Base-by-base conservation (phyloP, 2,113 vertebrate genomes). In the Murina feae region DNA sequence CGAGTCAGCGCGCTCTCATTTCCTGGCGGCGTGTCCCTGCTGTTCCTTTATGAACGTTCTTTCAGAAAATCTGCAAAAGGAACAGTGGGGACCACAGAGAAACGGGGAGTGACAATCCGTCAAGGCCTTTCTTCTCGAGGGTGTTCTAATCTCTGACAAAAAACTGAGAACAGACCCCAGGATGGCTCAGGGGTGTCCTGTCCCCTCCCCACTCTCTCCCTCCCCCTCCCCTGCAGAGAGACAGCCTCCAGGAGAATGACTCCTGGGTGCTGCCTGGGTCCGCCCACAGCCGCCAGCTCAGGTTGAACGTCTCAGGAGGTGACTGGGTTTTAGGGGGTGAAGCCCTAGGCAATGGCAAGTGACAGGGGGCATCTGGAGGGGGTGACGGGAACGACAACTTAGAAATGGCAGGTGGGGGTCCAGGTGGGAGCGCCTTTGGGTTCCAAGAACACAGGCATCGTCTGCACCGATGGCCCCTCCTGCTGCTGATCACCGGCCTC, bases 321-420 rank as follows among this genome's bases (percentile, higher is more conserved):
- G 25, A 9, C 0, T 51, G 76, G 47, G 1, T 20, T 13, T 35
- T 4, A 1, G 28, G 55, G 86, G 60, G 8, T 35, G 1, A 23
- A 3, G 1, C 30, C 20, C 32, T 5, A 8, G 35, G 0, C 21
- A 49, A 2, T 5, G 1, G 51, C 17, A 55, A 47, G n/a, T 1
- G 47, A 51, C 9, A 1, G 0, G 30, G 1, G 9, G 17, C 1
- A 2, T 12, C 18, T 55, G 44, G 37, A 42, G 37, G 51, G 1
- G 0, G 4, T 12, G 42, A 16, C 8, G 1, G 37, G 14, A 30
- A 11, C 7, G 1, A 5, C 1, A 1, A 39, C 23, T 13, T 53
- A 47, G 71, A n/a, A 23, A 69, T 0, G 25, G 44, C 14, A 4
- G 35, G 10, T 0, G 37, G 32, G n/a, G 25, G 14, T 17, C 39